Percentiles rank a stretch among this genome's conserved stretches.
phyloP scores from a whole-genome alignment of 1,140 invertebrate genomes.

The Wiebesia pumilae region DNA sequence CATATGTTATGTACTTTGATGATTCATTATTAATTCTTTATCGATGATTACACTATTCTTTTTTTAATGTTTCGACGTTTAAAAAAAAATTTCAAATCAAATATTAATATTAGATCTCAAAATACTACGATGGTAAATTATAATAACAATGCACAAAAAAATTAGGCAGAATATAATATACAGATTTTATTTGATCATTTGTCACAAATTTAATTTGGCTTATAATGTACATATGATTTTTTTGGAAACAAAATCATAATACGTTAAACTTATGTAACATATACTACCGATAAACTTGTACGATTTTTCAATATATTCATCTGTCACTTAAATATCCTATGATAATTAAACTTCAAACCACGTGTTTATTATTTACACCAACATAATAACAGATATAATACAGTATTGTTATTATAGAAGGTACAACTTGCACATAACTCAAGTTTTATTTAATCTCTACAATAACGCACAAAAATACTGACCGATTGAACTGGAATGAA shows the following conservation, averaged over 20 bases:
- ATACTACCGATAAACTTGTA: background rate
- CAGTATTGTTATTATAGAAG: slow-evolving; percentile 21
- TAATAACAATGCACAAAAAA: background rate
- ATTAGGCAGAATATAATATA: background rate
- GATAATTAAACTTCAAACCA: background rate
- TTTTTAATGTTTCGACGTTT: background rate
- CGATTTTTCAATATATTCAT: background rate
- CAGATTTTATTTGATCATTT: slow-evolving; percentile 19
- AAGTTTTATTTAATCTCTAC: slow-evolving; percentile 16
- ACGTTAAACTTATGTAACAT: slow-evolving; percentile 17
- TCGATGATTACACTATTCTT: background rate
- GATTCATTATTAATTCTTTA: background rate
- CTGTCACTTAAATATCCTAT: background rate
- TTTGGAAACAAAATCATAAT: slow-evolving; percentile 12
- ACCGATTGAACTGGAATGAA: slow-evolving; percentile 29
- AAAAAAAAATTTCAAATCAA: too few species aligned
- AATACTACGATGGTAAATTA: background rate
- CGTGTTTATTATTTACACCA: slow-evolving; percentile 47
- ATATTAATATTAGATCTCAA: too few species aligned
- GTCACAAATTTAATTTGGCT: slow-evolving; percentile 31
- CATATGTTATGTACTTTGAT: background rate
- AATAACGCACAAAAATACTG: slow-evolving; percentile 39
- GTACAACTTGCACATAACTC: slow-evolving; percentile 25
- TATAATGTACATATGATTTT: slow-evolving; percentile 19
- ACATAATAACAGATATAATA: slow-evolving; percentile 33